Evolutionary conservation across 92 coral and sea anemone genomes (phyloP).

Genomic region (Metridium senile): DNA sequence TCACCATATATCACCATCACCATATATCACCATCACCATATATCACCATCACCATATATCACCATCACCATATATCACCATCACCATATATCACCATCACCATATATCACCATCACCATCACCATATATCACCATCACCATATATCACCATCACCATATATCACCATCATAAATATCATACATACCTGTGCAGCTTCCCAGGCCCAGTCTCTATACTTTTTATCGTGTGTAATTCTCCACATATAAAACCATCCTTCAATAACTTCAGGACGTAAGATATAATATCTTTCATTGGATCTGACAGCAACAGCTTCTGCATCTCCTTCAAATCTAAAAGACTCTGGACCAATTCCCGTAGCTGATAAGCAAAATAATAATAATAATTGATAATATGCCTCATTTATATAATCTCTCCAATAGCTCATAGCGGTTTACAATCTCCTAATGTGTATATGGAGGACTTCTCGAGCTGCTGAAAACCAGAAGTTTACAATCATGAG

Average conservation of each 20-base stretch:
- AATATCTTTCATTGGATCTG: constrained; percentile 80
- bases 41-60: not conserved
- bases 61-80: not conserved
- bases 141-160: not conserved
- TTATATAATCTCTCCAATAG: too few species aligned
- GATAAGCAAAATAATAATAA: not conserved
- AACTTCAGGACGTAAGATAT: constrained; percentile 96
- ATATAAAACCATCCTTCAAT: constrained; percentile 91
- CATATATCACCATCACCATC: constrained; percentile 3
- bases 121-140: not conserved
- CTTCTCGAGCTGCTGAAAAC: too few species aligned
- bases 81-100: not conserved
- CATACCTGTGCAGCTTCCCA: constrained; percentile 98
- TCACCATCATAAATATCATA: not conserved
- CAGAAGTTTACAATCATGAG: too few species aligned
- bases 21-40: too few species aligned
- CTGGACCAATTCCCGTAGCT: constrained; percentile 99
- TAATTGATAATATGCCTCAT: not conserved
- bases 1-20: too few species aligned
- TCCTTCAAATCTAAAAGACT: constrained; percentile 95
- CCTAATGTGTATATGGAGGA: too few species aligned
- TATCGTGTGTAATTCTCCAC: constrained; percentile 95
- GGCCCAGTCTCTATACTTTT: constrained; percentile 94
- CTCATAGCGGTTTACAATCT: too few species aligned
- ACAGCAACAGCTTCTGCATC: constrained; percentile 81